Evolutionary conservation across 2,888 invertebrate species (phyloP), one percentile per base, ranked within the genome.

Genomic region (Drosophila yooni): DNA sequence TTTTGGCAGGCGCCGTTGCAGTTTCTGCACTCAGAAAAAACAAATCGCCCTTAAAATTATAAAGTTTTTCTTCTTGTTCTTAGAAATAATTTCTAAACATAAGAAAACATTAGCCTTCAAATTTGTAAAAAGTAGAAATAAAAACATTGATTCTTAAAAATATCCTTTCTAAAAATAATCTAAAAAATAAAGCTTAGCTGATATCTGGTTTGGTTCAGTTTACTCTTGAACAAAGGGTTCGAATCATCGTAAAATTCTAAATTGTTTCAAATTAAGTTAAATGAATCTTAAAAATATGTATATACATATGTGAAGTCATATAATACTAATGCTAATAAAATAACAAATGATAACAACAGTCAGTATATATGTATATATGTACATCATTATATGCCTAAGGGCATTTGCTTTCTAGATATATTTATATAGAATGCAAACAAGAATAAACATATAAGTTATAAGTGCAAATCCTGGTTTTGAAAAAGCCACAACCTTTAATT

Each of bases 1-100:
- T 88, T 89, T 89, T 89, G 90, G 88, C 86, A 82, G 89, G 60
- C 82, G 67, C 70, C 59, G 57, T 43, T 58, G 46, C 38, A 31
- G n/a, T 21, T 31, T 15, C 25, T 46, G 46, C 46, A 46, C 46
- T 46, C 15, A 46, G 25, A 15, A 46, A 46, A 46, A 15, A 25
- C 7, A 25, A 46, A 15, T 15, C 15, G 46, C 8, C 15, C 2
- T 4, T 4, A 3, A 8, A 46, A 46, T 21, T 3, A 21, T 7
- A 15, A 46, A 13, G 46, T 21, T 43, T 6, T 11, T 21, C 21
- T 15, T 46, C 21, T 15, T 46, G 13, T 3, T 21, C 2, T 46
- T 7, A 3, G 15, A 46, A 21, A 21, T 7, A 21, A 21, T 46
- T 46, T 13, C 7, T 7, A 21, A 21, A 21, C 8, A 15, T 21